Evolutionary conservation across 2,888 invertebrate species (phyloP), one percentile per base, ranked within the genome.

Genomic region (Dolomedes plantarius): DNA sequence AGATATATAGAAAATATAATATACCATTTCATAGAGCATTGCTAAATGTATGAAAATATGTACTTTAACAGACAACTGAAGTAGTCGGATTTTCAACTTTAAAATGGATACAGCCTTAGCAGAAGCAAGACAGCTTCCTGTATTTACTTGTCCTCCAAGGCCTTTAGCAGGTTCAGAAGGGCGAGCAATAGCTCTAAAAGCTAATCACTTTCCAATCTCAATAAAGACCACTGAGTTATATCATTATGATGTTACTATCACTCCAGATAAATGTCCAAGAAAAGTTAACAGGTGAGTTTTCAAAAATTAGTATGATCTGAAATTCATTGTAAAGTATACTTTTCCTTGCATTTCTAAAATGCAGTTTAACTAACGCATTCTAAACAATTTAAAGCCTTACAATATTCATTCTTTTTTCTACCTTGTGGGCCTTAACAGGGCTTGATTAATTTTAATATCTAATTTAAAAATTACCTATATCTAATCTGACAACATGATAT

Each of bases 141-240:
- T 96, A 91, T 97, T 98, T 92, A 95, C 96, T 91, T 98, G 98
- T 92, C 98, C 98, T 56, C 94, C 97, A 87, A 94, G 99, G 89
- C 99, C 99, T 88, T 98, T 98, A 92, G 94, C 98, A 90, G 99
- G 99, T 82, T 95, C 96, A 89, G 99, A 99, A 92, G 99, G 99
- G 80, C 94, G 98, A 87, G 96, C 97, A 77, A 99, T 99, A 90
- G 95, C 96, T 90, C 94, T 99, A 89, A 94, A 98, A 89, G 99
- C 99, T 89, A 99, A 99, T 93, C 99, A 99, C 93, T 99, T 99
- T 93, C 98, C 98, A 94, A 98, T 99, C 91, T 95, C 97, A 73
- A 99, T 99, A 96, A 99, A 99, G 28, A 94, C 98, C 90, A 98
- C 98, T 86, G 98, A 95, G 92, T 98, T 99, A 79, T 98, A 99